Conservation (phyloP, 2,888 invertebrate genomes). For the Andrena dorsata region DNA sequence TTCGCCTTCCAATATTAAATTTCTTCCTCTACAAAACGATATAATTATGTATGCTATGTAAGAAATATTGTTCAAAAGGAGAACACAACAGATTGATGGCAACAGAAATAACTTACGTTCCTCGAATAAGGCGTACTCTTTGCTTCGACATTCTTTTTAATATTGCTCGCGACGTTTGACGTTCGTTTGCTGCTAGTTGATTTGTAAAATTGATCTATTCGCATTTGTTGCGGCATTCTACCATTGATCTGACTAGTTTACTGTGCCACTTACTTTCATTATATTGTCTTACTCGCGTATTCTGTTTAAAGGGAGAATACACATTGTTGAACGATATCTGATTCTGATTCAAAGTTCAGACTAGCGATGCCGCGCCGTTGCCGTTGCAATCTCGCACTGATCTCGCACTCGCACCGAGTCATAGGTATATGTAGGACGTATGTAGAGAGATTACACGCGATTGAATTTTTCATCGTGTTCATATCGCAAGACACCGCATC, state of each 20-base stretch:
- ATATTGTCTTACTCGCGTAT: background rate
- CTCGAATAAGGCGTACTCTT: background rate
- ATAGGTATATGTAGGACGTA: no score
- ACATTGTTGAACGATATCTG: no score
- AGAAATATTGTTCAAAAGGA: background rate
- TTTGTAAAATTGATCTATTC: constrained; percentile 52
- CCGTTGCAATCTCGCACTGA: no score
- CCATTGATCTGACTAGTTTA: background rate
- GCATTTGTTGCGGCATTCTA: constrained; percentile 35
- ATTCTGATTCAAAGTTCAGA: no score
- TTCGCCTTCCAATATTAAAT: background rate
- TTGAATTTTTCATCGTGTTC: no score
- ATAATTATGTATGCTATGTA: no score
- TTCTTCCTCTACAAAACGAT: constrained; percentile 13
- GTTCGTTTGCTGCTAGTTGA: background rate
- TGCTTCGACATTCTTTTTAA: background rate
- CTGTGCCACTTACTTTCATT: background rate
- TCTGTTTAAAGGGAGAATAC: no score
- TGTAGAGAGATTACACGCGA: no score
- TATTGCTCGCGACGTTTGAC: background rate
- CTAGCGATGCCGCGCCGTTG: no score
- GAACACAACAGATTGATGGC: background rate
- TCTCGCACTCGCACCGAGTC: no score
- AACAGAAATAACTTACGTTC: constrained; percentile 46
- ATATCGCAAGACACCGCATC: no score